Evolutionary conservation across 2,797 vertebrate species (phyloP), one percentile per base, ranked within the genome.

Genomic region (Myotis findleyi): DNA sequence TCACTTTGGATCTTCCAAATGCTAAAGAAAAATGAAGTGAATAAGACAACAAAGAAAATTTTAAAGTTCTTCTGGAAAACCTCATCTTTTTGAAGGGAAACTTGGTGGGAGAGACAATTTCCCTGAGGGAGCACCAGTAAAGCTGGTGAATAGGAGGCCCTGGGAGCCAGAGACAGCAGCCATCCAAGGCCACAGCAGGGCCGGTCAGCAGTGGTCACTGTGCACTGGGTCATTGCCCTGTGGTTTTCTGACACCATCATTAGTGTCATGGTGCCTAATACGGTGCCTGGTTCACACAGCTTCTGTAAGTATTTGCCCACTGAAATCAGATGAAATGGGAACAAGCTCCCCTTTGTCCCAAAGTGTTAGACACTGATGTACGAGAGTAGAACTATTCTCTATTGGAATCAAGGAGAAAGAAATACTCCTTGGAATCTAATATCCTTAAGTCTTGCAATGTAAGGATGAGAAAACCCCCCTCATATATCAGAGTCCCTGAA

Each of bases 1-100:
- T 92, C 49, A 69, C 27, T 73, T 90, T 21, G 9, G 44, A n/a
- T 88, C 55, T 89, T 86, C 91, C 14, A 88, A 93, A 90, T 77
- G 30, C 6, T 83, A 44, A 55, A 62, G 33, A 93, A 72, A 92
- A 92, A 75, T 20, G 27, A 91, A 62, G 62, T 59, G 27, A 95
- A 66, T 41, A 66, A 91, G 30, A 76, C 33, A 83, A 92, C 38
- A 76, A 64, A 92, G 41, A 92, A 53, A 73, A 49, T 0, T n/a
- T 5, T 68, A 0, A n/a, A 77, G 79, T 79, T 64, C 38, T 76
- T 69, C 66, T 91, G 3, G 62, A 76, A 87, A 93, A 71, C 4
- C 44, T 76, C 38, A 84, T 62, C 71, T 84, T 81, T 64, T 73
- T 36, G 2, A 72, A 92, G 66, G 44, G 25, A 85, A 44, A 57